Evolutionary conservation across 1,140 invertebrate genomes (phyloP), one percentile per base, ranked within the genome.

Genomic region (Orchestia grillus): DNA sequence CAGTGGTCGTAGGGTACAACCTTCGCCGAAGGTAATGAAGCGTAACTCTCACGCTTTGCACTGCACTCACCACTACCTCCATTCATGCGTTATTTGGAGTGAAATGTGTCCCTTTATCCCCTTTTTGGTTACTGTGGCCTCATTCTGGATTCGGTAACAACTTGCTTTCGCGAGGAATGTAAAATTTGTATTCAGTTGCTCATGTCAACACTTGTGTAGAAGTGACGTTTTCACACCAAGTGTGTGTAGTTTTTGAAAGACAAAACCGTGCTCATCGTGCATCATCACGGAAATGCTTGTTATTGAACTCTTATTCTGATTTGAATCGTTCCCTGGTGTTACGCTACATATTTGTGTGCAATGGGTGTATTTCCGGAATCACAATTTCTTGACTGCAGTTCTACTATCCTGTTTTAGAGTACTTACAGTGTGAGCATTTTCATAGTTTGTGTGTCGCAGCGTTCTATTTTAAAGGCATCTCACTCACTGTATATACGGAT

Each of bases 81-180:
- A 90, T 44, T 90, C 88, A 28, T 41, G 41, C n/a, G 88, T 90
- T 90, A 90, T 90, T 90, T 90, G n/a, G 88, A 90, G 88, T 90
- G 88, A 36, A 77, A 77, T 36, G 15, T 77, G 62, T 36, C 62
- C 36, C 28, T 28, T 77, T 28, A 15, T 77, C 62, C 62, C 19
- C 28, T 77, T 77, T 77, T 77, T 77, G 36, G 62, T 77, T 77
- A 77, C 62, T 77, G 62, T 77, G 62, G 11, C 62, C 62, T 77
- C 62, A 77, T 77, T 77, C 36, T 36, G 62, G 62, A 36, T 77
- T 77, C 62, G 15, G 62, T 77, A 77, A 77, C 62, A 77, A 53
- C 47, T 53, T 77, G 36, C 11, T 77, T 77, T 23, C 62, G 62
- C 11, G 62, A 77, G 36, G 11, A 36, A 77, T 77, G 62, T 28